phyloP scores from a whole-genome alignment of 2,113 vertebrate genomes.

The Pogonocichla stellata region DNA sequence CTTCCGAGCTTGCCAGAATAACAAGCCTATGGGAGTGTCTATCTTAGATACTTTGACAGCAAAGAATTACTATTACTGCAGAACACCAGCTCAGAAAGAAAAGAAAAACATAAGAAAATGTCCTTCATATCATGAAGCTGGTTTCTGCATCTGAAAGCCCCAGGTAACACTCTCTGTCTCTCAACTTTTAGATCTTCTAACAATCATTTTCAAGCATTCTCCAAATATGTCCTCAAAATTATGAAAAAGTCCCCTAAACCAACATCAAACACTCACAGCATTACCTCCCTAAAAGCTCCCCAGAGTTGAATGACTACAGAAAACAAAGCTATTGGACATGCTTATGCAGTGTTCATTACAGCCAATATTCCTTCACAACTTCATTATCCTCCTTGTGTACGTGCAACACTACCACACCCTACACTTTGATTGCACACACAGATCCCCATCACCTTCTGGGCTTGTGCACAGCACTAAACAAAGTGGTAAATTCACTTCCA shows the following conservation, averaged over 20 bases:
- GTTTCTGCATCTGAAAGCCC: not conserved
- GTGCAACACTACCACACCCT: not conserved
- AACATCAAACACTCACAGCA: not conserved
- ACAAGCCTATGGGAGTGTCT: not conserved
- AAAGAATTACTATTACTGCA: not conserved
- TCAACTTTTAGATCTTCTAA: not conserved
- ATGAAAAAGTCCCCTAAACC: not conserved
- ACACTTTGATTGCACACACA: accelerated
- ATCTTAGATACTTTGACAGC: not conserved
- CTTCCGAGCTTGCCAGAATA: not conserved
- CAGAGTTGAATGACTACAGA: not conserved
- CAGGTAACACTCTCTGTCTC: not conserved
- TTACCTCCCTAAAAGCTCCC: not conserved
- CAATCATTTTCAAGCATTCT: not conserved
- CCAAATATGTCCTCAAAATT: not conserved
- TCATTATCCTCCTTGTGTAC: not conserved
- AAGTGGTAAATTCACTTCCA: not conserved
- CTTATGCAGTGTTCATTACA: not conserved
- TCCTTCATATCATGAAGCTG: not conserved
- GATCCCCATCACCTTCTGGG: not conserved
- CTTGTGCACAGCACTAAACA: not conserved
- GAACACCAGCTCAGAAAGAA: not conserved
- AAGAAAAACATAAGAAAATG: not conserved
- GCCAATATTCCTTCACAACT: not conserved
- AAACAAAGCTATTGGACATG: not conserved